A percentile compares a stretch with the other conserved stretches of the same genome.
These are phyloP conservation scores for Paradisaea rubra DNA, from an alignment of 2,113 vertebrate genomes.

Conservation along the genomic window DNA sequence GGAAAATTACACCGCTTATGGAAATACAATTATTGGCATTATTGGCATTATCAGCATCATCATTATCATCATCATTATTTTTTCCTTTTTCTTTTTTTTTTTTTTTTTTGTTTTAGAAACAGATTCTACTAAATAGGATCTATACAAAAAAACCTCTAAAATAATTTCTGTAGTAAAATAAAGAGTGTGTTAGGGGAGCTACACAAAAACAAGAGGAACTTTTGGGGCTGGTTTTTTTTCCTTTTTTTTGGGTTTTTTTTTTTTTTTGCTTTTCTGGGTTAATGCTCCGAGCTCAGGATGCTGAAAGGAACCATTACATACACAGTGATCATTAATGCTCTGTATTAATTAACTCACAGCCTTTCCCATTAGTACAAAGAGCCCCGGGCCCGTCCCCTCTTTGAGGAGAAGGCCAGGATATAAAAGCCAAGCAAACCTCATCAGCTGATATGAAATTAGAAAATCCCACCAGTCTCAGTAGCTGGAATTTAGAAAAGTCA, in stretches of 20 bases:
- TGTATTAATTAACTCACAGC: constrained; percentile 70
- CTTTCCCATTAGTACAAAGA: constrained; percentile 77
- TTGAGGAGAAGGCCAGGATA: constrained; percentile 73
- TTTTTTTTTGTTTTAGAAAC: constrained; percentile 75
- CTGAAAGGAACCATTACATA: constrained; percentile 70
- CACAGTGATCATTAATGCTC: constrained; percentile 83
- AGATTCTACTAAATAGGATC: constrained; percentile 80
- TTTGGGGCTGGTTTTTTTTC: neutral
- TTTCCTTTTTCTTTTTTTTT: neutral
- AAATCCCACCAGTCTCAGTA: constrained; percentile 66
- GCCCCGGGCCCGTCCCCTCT: constrained; percentile 71
- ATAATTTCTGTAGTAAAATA: constrained; percentile 85
- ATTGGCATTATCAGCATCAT: neutral
- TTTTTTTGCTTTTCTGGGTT: constrained; percentile 61
- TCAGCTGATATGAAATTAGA: constrained; percentile 76
- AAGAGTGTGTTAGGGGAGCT: constrained; percentile 80
- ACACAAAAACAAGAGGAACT: constrained; percentile 59
- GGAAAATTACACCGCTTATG: constrained; percentile 80
- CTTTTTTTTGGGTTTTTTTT: neutral
- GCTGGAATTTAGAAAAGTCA: constrained; percentile 70
- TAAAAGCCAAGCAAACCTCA: constrained; percentile 81
- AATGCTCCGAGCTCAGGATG: constrained; percentile 59
- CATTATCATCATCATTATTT: too few relatives aligned
- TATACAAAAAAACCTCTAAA: constrained; percentile 83
- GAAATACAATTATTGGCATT: constrained; percentile 65